These are phyloP conservation scores for Edolisoma coerulescens DNA, from an alignment of 2,113 vertebrate genomes.

Conservation along the genomic window DNA sequence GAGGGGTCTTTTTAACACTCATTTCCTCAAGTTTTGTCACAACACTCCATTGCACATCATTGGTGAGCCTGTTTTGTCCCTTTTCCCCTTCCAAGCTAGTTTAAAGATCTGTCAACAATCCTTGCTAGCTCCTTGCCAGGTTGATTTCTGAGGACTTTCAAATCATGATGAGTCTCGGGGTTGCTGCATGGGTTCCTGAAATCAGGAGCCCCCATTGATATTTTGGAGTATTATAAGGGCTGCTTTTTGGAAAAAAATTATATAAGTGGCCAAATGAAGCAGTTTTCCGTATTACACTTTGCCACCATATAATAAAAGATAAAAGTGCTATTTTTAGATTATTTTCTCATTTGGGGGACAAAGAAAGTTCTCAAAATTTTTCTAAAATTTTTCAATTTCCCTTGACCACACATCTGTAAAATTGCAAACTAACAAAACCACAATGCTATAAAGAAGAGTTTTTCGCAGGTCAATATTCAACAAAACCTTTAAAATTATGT, in stretches of 20 bases:
- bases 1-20: neutral
- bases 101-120: neutral
- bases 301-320: neutral
- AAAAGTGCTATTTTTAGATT: neutral
- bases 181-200: neutral
- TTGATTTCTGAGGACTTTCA: neutral
- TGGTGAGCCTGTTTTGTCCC: neutral
- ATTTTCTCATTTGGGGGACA: neutral
- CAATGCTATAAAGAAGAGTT: neutral
- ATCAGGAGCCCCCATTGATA: neutral
- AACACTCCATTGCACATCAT: too few species aligned
- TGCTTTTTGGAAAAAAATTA: fast-evolving
- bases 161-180: neutral
- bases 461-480: neutral
- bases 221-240: neutral
- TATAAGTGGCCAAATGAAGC: neutral
- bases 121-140: too few species aligned
- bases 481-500: neutral
- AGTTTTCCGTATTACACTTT: neutral
- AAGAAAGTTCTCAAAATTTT: neutral
- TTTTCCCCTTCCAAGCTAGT: neutral
- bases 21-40: neutral
- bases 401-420: neutral
- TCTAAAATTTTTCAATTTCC: neutral
- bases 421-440: neutral